Evolutionary conservation across 2,797 vertebrate genomes (phyloP).

Genomic region (Gambelia wislizenii): DNA sequence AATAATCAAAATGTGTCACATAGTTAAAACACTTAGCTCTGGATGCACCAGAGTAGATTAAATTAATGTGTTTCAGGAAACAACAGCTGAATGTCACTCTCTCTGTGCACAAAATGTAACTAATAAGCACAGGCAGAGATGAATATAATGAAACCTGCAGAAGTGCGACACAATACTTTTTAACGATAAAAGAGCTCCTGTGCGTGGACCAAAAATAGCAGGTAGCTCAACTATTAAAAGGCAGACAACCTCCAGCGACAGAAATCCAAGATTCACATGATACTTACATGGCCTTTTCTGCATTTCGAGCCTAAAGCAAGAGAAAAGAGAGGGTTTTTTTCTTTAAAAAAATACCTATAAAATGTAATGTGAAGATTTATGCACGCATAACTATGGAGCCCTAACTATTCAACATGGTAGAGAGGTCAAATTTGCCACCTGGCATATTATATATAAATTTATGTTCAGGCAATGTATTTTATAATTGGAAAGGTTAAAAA

Average conservation of each 20-base stretch:
- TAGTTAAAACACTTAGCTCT: not conserved
- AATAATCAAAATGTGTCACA: not conserved
- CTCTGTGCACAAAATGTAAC: not conserved
- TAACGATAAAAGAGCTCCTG: not conserved
- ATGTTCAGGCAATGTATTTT: not conserved
- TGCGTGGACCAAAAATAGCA: not conserved
- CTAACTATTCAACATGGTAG: not conserved
- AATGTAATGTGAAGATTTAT: not conserved
- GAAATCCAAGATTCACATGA: not conserved
- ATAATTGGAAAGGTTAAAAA: not conserved
- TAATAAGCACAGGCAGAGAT: not conserved
- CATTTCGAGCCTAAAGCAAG: constrained; percentile 89
- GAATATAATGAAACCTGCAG: not conserved
- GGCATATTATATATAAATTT: not conserved
- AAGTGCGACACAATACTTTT: not conserved
- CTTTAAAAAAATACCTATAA: not conserved
- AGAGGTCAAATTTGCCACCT: not conserved
- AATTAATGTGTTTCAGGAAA: not conserved
- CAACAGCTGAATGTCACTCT: not conserved
- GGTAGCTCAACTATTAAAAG: not conserved
- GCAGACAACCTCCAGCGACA: not conserved
- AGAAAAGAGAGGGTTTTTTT: not conserved
- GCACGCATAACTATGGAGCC: not conserved
- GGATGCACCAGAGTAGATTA: not conserved
- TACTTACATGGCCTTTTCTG: constrained; percentile 97